phyloP scores from a whole-genome alignment of 2,888 invertebrate species.

The Notodonta dromedarius region DNA sequence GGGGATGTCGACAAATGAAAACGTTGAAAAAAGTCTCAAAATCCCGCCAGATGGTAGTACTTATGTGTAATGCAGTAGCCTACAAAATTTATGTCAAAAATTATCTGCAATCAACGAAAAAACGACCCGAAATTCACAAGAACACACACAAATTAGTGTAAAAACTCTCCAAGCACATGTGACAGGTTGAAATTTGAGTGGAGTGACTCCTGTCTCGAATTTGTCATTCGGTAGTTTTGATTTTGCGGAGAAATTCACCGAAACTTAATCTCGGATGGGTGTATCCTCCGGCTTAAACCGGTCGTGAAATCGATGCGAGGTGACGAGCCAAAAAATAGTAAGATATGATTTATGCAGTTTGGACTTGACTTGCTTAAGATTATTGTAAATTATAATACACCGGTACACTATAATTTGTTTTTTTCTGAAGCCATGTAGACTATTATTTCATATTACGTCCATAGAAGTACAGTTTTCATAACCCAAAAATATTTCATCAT shows the following conservation, averaged over 20 bases:
- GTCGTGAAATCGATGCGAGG: constrained; percentile 60
- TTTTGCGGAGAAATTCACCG: constrained; percentile 62
- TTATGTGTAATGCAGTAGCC: constrained; percentile 54
- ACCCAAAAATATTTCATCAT: too few relatives aligned
- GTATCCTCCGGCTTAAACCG: constrained; percentile 60
- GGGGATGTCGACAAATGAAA: too few relatives aligned
- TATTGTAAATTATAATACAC: too few relatives aligned
- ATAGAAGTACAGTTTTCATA: too few relatives aligned
- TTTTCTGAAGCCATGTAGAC: too few relatives aligned
- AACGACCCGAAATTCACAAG: constrained; percentile 42
- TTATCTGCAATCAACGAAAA: constrained; percentile 35
- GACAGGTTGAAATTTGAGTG: constrained; percentile 63
- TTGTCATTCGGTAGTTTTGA: constrained; percentile 57
- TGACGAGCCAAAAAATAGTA: constrained; percentile 34
- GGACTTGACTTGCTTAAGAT: too few relatives aligned
- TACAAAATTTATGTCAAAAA: constrained; percentile 46
- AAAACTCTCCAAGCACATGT: constrained; percentile 61
- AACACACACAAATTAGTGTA: constrained; percentile 56
- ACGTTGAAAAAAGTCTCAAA: background rate
- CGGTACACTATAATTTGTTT: too few relatives aligned
- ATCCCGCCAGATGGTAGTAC: constrained; percentile 28
- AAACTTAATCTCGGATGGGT: constrained; percentile 59
- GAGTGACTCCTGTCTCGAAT: constrained; percentile 55
- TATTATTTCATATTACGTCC: too few relatives aligned
- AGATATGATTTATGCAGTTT: constrained; percentile 28